Conservation (phyloP, 2,888 invertebrate genomes). For the Petrolisthes manimaculis region DNA sequence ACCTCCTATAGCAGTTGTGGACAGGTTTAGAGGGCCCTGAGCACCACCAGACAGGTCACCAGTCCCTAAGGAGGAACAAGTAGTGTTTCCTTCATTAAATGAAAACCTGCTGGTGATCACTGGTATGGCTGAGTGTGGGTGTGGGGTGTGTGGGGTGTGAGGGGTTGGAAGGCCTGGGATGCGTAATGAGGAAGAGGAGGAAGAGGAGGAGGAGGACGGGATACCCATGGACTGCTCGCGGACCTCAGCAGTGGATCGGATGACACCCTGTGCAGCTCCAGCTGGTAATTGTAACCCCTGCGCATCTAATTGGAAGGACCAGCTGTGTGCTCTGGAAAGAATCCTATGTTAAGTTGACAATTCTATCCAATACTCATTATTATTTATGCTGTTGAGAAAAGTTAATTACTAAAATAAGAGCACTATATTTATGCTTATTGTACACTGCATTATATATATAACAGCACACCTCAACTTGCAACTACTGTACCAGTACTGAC, state of each 20-base stretch:
- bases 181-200: constrained; percentile 56
- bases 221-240: constrained; percentile 39
- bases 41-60: constrained; percentile 42
- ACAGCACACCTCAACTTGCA: no score
- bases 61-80: constrained; percentile 41
- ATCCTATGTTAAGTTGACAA: no score
- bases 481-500: no score
- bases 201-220: constrained; percentile 44
- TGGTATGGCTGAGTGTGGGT: constrained; percentile 65
- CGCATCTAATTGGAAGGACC: constrained; percentile 59
- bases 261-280: constrained; percentile 43
- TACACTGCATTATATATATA: no score
- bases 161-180: constrained; percentile 59
- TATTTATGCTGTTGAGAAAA: no score
- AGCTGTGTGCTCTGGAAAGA: constrained; percentile 59
- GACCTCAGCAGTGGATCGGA: constrained; percentile 44
- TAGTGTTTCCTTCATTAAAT: constrained; percentile 52
- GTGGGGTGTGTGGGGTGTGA: constrained; percentile 62
- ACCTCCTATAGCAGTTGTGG: constrained; percentile 45
- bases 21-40: constrained; percentile 47
- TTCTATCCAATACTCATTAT: no score
- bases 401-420: no score
- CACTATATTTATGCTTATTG: no score
- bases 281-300: constrained; percentile 44
- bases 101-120: constrained; percentile 63